phyloP scores from a whole-genome alignment of 64 coral and sea anemone species.

The Montipora foliosa region DNA sequence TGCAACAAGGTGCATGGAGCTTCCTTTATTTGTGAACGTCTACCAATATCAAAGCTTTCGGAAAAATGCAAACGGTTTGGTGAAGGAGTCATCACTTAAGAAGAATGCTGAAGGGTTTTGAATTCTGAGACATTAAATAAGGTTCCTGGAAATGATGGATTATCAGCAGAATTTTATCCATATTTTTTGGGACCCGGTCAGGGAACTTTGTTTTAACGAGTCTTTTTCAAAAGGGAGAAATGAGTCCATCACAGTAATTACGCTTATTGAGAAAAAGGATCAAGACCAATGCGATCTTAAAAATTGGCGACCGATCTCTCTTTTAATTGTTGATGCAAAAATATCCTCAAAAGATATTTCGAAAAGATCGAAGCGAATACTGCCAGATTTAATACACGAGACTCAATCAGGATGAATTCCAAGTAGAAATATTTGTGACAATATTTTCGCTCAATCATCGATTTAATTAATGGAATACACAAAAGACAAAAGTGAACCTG shows the following conservation, averaged over 20 bases:
- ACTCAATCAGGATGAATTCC: constrained; percentile 5
- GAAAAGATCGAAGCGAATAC: not conserved
- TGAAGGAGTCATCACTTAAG: not conserved
- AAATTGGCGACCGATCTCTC: not conserved
- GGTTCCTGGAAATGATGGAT: constrained; percentile 8
- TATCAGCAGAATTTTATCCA: constrained; percentile 48
- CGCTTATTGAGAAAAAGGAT: not conserved
- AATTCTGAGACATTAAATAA: constrained; percentile 18
- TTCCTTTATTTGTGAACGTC: not conserved
- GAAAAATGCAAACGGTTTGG: not conserved
- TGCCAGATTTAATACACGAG: not conserved
- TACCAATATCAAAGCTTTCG: not conserved
- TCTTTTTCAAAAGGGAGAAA: not conserved
- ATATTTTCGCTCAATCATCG: not conserved
- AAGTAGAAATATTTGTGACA: not conserved
- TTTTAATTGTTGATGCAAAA: constrained; percentile 7
- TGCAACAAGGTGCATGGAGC: not conserved
- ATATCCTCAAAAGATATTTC: not conserved
- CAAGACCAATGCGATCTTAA: not conserved
- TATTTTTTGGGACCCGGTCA: not conserved
- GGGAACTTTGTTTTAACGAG: not conserved
- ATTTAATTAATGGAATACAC: not conserved
- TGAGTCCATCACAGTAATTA: constrained; percentile 5
- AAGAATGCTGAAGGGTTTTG: not conserved
- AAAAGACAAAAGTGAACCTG: not conserved